Evolutionary conservation across 92 coral and sea anemone genomes (phyloP).

Genomic region (Porites lobata): DNA sequence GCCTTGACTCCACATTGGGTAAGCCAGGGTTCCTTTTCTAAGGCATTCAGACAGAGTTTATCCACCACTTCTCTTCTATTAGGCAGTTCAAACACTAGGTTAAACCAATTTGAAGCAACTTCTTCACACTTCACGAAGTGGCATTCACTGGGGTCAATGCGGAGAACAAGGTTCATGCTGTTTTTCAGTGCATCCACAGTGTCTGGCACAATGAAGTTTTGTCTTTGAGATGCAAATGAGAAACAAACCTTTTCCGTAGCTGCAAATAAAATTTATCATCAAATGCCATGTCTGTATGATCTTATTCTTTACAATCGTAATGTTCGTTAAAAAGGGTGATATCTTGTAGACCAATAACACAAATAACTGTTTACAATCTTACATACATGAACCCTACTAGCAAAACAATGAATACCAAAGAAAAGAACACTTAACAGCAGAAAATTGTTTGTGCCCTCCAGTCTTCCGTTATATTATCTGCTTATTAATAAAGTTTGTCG

Average conservation of each 20-base stretch:
- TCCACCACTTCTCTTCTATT: constrained; percentile 5
- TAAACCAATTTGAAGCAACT: constrained; percentile 9
- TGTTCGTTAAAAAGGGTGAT: too few species aligned
- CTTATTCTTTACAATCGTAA: too few species aligned
- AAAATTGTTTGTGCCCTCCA: too few species aligned
- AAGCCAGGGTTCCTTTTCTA: constrained; percentile 6
- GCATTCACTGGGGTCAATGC: background rate
- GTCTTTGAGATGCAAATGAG: background rate
- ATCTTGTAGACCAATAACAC: too few species aligned
- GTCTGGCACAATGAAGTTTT: background rate
- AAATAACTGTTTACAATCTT: too few species aligned
- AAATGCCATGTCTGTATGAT: too few species aligned
- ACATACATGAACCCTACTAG: too few species aligned
- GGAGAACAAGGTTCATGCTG: background rate
- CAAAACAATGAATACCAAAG: too few species aligned
- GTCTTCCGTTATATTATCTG: too few species aligned
- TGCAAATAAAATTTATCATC: background rate
- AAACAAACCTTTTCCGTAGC: constrained; percentile 8
- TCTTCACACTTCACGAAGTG: background rate
- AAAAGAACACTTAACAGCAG: too few species aligned
- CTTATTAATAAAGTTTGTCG: too few species aligned
- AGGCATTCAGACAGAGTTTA: background rate
- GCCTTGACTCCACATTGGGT: constrained; percentile 14
- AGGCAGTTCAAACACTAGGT: constrained; percentile 8
- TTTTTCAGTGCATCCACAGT: background rate